Evolutionary conservation across 2,113 vertebrate species (phyloP).

Genomic region (Passer montanus): DNA sequence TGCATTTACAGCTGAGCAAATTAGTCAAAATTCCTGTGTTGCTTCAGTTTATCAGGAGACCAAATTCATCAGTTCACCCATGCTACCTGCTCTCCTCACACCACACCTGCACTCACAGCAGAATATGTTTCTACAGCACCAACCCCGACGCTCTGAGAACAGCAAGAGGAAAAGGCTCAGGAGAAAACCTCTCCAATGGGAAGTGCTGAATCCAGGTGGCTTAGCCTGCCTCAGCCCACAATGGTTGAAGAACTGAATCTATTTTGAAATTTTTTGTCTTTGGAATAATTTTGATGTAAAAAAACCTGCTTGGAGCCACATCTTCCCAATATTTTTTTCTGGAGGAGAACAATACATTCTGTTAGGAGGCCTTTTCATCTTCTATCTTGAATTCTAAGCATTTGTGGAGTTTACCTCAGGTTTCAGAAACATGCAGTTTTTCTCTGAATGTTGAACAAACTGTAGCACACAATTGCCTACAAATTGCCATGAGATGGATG

Average conservation of each 20-base stretch:
- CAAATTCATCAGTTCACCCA: fast-evolving
- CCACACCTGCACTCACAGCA: not conserved
- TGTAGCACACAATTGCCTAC: constrained; percentile 28
- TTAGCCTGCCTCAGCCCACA: not conserved
- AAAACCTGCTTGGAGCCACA: not conserved
- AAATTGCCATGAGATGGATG: constrained; percentile 37
- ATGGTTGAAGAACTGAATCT: not conserved
- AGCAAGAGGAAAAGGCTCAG: not conserved
- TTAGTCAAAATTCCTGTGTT: not conserved
- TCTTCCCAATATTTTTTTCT: not conserved
- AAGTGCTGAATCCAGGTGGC: not conserved
- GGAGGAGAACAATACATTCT: not conserved
- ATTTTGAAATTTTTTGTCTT: not conserved
- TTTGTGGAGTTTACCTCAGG: not conserved
- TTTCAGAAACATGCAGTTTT: constrained; percentile 11
- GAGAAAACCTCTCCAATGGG: not conserved
- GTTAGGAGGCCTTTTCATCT: not conserved
- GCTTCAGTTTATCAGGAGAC: not conserved
- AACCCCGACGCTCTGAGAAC: not conserved
- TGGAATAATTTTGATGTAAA: not conserved
- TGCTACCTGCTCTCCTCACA: not conserved
- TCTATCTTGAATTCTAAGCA: not conserved
- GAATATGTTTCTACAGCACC: not conserved
- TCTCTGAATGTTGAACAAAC: constrained; percentile 13
- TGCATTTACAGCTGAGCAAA: not conserved